These are phyloP conservation scores for Esox niger DNA, from an alignment of 2,113 vertebrate genomes.

Conservation along the genomic window DNA sequence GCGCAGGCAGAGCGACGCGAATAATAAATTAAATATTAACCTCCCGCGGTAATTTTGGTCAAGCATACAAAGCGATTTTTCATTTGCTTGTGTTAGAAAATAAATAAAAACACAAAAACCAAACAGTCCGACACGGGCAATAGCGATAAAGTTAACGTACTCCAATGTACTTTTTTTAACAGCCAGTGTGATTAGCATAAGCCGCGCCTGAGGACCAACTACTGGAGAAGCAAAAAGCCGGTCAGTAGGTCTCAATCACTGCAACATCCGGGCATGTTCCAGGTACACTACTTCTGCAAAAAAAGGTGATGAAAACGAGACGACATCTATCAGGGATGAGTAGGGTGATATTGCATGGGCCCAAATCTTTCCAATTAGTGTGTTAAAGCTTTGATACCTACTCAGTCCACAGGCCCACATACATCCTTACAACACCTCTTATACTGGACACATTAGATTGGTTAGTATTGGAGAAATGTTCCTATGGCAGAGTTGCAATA, in stretches of 20 bases:
- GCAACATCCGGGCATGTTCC: conserved; percentile 71
- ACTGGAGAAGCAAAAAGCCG: conserved; percentile 63
- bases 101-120: conserved; percentile 75
- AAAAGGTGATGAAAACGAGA: conserved; percentile 61
- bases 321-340: conserved; percentile 15
- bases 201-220: conserved; percentile 57
- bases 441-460: conserved; percentile 29
- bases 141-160: conserved; percentile 61
- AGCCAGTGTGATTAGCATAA: conserved; percentile 60
- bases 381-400: conserved; percentile 27
- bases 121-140: conserved; percentile 66
- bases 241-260: conserved; percentile 63
- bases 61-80: conserved; percentile 60
- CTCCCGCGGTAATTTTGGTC: conserved; percentile 68
- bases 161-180: conserved; percentile 57
- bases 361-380: conserved; percentile 17
- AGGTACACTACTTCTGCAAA: conserved; percentile 71
- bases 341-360: conserved; percentile 12
- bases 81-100: conserved; percentile 62
- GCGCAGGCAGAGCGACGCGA: too few species aligned
- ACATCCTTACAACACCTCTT: conserved; percentile 9
- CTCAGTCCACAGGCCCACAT: conserved; percentile 4
- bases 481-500: conserved; percentile 23
- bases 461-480: conserved; percentile 43
- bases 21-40: too few species aligned